Evolutionary conservation across 2,113 vertebrate species (phyloP).

Genomic region (Turdus rufiventris): DNA sequence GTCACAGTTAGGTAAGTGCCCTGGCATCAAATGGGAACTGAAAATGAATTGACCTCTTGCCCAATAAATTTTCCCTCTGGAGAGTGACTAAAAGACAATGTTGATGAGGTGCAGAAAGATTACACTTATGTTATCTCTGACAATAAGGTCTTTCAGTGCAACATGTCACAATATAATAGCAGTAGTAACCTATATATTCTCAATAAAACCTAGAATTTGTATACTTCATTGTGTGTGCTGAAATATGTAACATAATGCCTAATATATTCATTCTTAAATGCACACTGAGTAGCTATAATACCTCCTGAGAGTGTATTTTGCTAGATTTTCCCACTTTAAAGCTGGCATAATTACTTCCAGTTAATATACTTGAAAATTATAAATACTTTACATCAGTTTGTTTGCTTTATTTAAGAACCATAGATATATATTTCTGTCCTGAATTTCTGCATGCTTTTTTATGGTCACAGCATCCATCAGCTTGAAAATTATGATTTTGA

Average conservation of each 20-base stretch:
- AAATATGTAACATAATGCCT: neutral
- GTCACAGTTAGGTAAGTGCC: neutral
- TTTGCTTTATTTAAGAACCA: neutral
- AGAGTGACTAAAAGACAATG: slow-evolving; percentile 5
- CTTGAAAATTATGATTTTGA: neutral
- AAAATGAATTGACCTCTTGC: slow-evolving; percentile 12
- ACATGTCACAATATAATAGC: neutral
- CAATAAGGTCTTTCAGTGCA: neutral
- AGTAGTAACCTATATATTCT: neutral
- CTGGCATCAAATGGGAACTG: neutral
- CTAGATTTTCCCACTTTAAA: neutral
- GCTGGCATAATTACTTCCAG: neutral
- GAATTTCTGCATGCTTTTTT: neutral
- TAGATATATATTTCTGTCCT: neutral
- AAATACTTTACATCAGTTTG: neutral
- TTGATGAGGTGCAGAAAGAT: slow-evolving; percentile 14
- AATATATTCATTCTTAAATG: neutral
- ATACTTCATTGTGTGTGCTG: neutral
- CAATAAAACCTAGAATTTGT: neutral
- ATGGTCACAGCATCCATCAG: neutral
- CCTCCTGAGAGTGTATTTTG: neutral
- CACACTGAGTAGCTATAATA: neutral
- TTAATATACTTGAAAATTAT: neutral
- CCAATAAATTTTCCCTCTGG: slow-evolving; percentile 5
- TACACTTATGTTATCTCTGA: neutral